These are phyloP conservation scores for Oncorhynchus mykiss DNA, from an alignment of 2,113 vertebrate species.

Conservation along the genomic window DNA sequence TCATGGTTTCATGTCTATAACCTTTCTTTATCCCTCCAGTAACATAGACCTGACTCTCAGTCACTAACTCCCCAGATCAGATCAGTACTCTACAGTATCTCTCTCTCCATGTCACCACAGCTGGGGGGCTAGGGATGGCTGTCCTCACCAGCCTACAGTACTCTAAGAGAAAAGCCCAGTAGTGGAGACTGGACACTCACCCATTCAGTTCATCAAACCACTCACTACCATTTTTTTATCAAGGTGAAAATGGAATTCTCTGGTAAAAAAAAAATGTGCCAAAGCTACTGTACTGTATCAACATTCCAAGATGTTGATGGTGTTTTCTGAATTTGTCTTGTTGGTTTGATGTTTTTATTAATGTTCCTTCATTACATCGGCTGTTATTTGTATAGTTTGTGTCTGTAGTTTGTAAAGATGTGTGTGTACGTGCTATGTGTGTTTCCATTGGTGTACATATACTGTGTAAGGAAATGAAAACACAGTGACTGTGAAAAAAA, in stretches of 20 bases:
- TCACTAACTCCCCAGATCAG: conserved; percentile 40
- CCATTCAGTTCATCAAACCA: neutral
- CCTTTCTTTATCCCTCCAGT: conserved; percentile 41
- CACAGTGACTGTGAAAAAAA: neutral
- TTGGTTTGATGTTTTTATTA: conserved; percentile 12
- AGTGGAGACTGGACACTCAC: neutral
- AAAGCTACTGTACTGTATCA: neutral
- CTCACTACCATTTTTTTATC: neutral
- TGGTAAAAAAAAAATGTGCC: conserved; percentile 1
- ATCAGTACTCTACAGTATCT: conserved; percentile 3
- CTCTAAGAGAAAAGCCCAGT: neutral
- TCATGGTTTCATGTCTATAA: conserved; percentile 55
- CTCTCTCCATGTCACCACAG: conserved; percentile 5
- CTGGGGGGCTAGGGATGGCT: neutral
- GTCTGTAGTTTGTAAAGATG: neutral
- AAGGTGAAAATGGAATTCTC: neutral
- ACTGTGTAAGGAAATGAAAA: neutral
- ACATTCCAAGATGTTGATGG: neutral
- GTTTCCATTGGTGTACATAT: neutral
- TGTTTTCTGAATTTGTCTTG: conserved; percentile 1
- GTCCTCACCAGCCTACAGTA: neutral
- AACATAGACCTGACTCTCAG: conserved; percentile 32
- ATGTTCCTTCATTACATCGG: conserved; percentile 16
- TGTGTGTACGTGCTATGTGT: neutral
- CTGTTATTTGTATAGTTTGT: neutral